These are phyloP conservation scores for Cheilosia pagana DNA, from an alignment of 2,888 invertebrate species.

Conservation along the genomic window DNA sequence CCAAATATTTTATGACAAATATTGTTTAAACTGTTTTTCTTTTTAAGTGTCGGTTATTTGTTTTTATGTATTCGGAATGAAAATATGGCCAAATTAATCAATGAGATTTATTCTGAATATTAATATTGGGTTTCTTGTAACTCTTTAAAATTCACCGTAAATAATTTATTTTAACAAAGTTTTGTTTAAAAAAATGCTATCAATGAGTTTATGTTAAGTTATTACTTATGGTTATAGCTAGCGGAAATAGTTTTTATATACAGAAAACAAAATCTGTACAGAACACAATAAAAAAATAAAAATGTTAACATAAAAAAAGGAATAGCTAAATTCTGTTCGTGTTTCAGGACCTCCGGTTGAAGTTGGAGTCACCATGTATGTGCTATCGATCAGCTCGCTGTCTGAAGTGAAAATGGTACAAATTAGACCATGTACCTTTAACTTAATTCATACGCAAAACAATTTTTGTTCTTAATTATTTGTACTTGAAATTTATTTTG, in stretches of 20 bases:
- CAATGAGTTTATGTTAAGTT: background rate
- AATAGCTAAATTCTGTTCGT: constrained; percentile 78
- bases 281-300: constrained; percentile 42
- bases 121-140: constrained; percentile 20
- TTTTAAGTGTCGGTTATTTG: constrained; percentile 14
- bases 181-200: constrained; percentile 1
- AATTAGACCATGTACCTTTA: constrained; percentile 81
- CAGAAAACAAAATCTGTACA: constrained; percentile 37
- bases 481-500: constrained; percentile 65
- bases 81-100: constrained; percentile 35
- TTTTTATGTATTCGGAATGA: constrained; percentile 26
- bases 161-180: background rate
- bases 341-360: constrained; percentile 98
- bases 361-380: constrained; percentile 99
- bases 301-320: constrained; percentile 43
- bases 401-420: constrained; percentile 99
- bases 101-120: constrained; percentile 9
- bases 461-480: constrained; percentile 67
- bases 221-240: constrained; percentile 12
- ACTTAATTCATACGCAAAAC: constrained; percentile 71
- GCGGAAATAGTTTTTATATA: constrained; percentile 22
- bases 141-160: constrained; percentile 5
- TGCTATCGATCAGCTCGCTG: constrained; percentile 98
- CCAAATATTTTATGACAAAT: constrained; percentile 28
- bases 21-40: constrained; percentile 24